phyloP scores from a whole-genome alignment of 2,113 vertebrate species.

The Megaceryle torquata region DNA sequence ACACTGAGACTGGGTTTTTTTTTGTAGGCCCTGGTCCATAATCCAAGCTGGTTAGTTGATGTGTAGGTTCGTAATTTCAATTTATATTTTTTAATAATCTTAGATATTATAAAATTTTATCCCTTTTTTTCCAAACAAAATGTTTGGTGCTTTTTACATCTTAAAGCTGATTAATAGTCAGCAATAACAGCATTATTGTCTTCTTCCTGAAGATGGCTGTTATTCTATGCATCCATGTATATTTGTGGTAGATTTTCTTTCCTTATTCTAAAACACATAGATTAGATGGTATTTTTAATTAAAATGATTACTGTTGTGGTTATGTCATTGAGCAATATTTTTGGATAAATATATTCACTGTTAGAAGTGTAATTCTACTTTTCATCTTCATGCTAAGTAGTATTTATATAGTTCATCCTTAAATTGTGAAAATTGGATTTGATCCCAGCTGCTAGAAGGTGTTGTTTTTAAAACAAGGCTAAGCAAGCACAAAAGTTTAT shows the following conservation, averaged over 20 bases:
- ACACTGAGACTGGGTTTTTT: background rate
- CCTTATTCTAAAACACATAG: constrained; percentile 27
- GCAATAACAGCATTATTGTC: background rate
- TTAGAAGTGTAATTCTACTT: constrained; percentile 64
- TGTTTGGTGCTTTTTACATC: background rate
- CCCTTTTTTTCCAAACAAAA: background rate
- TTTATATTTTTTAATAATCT: background rate
- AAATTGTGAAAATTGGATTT: constrained; percentile 68
- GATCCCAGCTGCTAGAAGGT: constrained; percentile 71
- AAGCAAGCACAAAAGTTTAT: constrained; percentile 76
- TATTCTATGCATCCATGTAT: background rate
- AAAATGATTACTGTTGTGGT: constrained; percentile 64
- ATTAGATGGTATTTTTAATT: constrained; percentile 72
- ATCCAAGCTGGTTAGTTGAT: background rate
- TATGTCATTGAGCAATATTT: constrained; percentile 73
- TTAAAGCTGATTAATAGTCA: background rate
- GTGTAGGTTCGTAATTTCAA: background rate
- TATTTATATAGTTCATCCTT: constrained; percentile 61
- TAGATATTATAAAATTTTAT: background rate
- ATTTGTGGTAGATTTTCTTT: constrained; percentile 3
- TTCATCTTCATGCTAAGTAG: constrained; percentile 67
- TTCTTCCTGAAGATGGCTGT: background rate
- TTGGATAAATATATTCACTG: constrained; percentile 66
- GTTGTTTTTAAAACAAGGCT: constrained; percentile 75
- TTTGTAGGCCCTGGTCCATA: background rate